These are phyloP conservation scores for Antrozous pallidus DNA, from an alignment of 2,797 vertebrate species.

Conservation along the genomic window DNA sequence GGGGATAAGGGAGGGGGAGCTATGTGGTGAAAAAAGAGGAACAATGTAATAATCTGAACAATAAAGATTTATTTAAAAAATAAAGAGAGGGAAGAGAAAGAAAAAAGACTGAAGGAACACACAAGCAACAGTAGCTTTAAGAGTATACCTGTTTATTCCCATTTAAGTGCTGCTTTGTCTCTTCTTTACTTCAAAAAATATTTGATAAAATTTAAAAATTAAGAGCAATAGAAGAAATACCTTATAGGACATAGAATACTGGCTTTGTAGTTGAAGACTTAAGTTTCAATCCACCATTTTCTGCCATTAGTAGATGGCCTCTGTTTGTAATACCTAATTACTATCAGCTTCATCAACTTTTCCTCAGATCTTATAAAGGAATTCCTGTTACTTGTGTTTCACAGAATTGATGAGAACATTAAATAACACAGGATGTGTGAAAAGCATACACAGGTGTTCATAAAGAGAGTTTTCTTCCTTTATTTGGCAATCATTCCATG, in stretches of 20 bases:
- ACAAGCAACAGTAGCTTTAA: not conserved
- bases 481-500: not conserved
- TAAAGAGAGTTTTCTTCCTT: not conserved
- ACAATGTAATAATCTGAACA: too few species aligned
- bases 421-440: not conserved
- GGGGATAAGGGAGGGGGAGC: too few species aligned
- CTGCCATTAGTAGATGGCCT: not conserved
- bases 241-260: not conserved
- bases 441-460: not conserved
- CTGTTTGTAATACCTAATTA: not conserved
- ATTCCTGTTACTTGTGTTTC: not conserved
- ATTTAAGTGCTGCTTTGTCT: not conserved
- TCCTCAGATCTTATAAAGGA: not conserved
- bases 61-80: too few species aligned
- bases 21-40: too few species aligned
- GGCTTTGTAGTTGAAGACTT: not conserved
- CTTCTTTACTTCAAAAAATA: not conserved
- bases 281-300: not conserved
- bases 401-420: not conserved
- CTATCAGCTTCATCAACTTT: not conserved
- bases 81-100: not conserved
- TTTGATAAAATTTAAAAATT: not conserved
- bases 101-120: not conserved
- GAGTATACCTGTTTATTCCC: not conserved
- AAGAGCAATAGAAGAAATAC: not conserved